Evolutionary conservation across 2,113 vertebrate genomes (phyloP).

Genomic region (Gopherus evgoodei): DNA sequence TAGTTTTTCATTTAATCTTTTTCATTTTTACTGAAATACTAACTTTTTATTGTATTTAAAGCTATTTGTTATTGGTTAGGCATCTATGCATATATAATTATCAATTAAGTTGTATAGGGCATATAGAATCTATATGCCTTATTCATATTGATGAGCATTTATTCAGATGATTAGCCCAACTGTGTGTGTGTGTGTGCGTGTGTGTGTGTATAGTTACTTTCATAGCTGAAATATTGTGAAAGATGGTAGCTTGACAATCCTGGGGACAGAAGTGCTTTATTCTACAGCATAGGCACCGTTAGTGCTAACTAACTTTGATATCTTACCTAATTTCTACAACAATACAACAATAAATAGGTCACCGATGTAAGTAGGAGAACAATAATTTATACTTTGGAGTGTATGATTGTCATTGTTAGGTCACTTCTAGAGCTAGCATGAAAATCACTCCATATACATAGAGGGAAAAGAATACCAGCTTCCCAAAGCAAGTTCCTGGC

Average conservation of each 20-base stretch:
- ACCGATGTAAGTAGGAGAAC: neutral
- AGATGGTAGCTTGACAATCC: neutral
- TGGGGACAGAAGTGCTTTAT: fast-evolving
- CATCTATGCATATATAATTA: neutral
- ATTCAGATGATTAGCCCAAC: neutral
- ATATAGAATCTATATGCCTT: fast-evolving
- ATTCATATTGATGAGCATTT: neutral
- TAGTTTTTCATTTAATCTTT: neutral
- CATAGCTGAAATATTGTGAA: neutral
- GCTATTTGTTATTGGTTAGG: neutral
- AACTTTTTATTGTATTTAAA: neutral
- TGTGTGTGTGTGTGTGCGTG: fast-evolving
- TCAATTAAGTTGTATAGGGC: neutral
- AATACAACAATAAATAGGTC: neutral
- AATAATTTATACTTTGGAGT: neutral
- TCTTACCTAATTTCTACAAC: neutral
- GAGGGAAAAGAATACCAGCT: neutral
- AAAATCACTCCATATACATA: neutral
- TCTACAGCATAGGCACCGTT: neutral
- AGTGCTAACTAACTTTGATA: neutral
- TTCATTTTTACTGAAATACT: neutral
- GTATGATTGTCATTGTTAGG: neutral
- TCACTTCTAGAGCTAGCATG: slow-evolving; percentile 8
- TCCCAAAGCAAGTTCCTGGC: slow-evolving; percentile 1
- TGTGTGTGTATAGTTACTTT: neutral